Evolutionary conservation across 1,140 invertebrate species (phyloP).

Genomic region (Cydia pomonella): DNA sequence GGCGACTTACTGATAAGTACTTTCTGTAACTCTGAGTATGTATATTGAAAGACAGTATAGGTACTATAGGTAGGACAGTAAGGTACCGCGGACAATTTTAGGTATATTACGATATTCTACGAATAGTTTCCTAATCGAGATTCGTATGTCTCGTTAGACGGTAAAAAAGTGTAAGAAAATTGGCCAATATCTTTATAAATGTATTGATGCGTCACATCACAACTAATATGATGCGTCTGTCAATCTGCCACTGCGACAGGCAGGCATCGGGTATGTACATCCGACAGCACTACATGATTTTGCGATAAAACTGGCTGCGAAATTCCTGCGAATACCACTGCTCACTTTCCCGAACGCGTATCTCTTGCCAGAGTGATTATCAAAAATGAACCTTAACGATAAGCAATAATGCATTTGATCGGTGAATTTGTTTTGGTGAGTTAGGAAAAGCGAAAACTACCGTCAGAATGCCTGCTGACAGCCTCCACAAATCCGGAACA

Average conservation of each 20-base stretch:
- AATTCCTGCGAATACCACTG: conserved; percentile 1
- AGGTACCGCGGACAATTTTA: no score
- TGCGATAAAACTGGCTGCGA: conserved; percentile 27
- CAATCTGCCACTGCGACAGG: neutral
- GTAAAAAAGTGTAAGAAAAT: neutral
- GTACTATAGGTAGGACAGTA: no score
- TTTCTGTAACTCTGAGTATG: no score
- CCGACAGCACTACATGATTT: conserved; percentile 30
- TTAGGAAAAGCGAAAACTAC: neutral
- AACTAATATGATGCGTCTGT: neutral
- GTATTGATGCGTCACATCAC: no score
- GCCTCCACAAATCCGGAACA: conserved; percentile 9
- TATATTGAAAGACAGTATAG: no score
- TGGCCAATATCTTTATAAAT: neutral
- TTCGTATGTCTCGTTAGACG: no score
- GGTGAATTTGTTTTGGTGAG: neutral
- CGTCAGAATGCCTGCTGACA: conserved; percentile 21
- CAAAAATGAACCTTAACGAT: neutral
- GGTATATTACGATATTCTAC: no score
- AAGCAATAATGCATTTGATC: neutral
- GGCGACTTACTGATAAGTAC: no score
- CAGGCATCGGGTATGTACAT: conserved; percentile 11
- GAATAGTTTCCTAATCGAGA: no score
- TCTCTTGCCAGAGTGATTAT: neutral
- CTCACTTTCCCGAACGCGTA: neutral